These are phyloP conservation scores for Megalonaias nervosa DNA, from an alignment of 1,140 invertebrate genomes.

Conservation along the genomic window DNA sequence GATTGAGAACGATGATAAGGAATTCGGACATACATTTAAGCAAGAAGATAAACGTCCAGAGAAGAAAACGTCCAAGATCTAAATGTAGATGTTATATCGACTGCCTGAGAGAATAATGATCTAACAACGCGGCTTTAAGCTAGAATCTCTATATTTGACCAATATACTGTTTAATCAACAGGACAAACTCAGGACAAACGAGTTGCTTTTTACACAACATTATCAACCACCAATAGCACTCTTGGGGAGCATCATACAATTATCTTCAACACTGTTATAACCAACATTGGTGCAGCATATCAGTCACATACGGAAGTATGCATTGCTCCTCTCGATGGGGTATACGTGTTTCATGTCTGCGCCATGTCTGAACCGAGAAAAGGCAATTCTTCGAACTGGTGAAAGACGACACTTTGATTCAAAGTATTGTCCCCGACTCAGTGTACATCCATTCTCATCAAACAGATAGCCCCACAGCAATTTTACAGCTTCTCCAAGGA, in stretches of 20 bases:
- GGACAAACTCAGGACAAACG: too few relatives aligned
- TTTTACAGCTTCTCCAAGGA: background rate
- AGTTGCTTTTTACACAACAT: too few relatives aligned
- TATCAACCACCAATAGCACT: background rate
- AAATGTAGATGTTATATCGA: too few relatives aligned
- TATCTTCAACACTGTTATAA: too few relatives aligned
- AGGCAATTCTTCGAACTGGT: background rate
- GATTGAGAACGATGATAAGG: too few relatives aligned
- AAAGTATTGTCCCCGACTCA: background rate
- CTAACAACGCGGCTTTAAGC: too few relatives aligned
- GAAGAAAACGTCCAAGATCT: too few relatives aligned
- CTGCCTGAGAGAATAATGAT: too few relatives aligned
- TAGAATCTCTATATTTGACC: too few relatives aligned
- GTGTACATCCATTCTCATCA: background rate
- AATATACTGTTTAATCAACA: too few relatives aligned
- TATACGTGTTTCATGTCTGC: constrained; percentile 4
- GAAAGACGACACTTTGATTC: background rate
- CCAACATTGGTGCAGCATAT: constrained; percentile 6
- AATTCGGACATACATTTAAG: too few relatives aligned
- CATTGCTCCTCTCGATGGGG: constrained; percentile 4
- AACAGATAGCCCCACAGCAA: background rate
- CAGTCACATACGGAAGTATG: constrained; percentile 3
- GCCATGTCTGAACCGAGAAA: background rate
- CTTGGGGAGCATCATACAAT: constrained; percentile 4
- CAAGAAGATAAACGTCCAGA: too few relatives aligned